Base-by-base conservation (phyloP, 1,140 invertebrate species). In the Drosophila truncata region DNA sequence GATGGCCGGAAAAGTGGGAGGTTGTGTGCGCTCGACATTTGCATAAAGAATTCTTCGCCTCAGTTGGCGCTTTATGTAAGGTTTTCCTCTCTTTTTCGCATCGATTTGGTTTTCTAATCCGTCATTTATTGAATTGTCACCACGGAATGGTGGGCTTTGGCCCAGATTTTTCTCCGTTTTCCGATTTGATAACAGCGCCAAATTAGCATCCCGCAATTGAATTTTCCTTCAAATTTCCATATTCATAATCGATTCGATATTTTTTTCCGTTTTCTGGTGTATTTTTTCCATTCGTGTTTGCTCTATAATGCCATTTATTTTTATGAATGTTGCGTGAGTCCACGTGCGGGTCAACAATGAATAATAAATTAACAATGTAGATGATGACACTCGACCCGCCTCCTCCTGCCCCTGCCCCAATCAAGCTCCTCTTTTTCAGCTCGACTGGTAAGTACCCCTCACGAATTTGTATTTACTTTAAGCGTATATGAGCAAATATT, bases 21-120 rank as follows among this genome's bases (percentile, higher is more conserved):
- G 52, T 16, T 71, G 69, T 44, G 49, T 69, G 63, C 46, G 50
- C 50, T 60, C 41, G 67, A 61, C 35, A 81, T 80, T 84, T 84
- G 65, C 81, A 80, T 77, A 84, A 73, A 80, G 72, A 66, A 66
- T 52, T 71, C 73, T 71, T 57, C 54, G 61, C 55, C 74, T 39
- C 52, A 70, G 59, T 62, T 61, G 60, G 20, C 23, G 31, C 47
- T 70, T 70, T 67, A 70, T 70, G 47, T 70, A 70, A 70, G 66
- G 27, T 70, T 42, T 67, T 44, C 37, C 18, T 42, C 52, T 44
- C 62, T 63, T 46, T 50, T 55, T 74, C 52, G 79, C 81, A 80
- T 86, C 80, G 79, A 82, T 82, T 84, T 84, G 80, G 75, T 88
- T 87, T 81, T 87, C 85, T 78, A 88, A 88, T 87, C 85, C 80